phyloP scores from a whole-genome alignment of 2,797 vertebrate species.

The Champsocephalus esox region DNA sequence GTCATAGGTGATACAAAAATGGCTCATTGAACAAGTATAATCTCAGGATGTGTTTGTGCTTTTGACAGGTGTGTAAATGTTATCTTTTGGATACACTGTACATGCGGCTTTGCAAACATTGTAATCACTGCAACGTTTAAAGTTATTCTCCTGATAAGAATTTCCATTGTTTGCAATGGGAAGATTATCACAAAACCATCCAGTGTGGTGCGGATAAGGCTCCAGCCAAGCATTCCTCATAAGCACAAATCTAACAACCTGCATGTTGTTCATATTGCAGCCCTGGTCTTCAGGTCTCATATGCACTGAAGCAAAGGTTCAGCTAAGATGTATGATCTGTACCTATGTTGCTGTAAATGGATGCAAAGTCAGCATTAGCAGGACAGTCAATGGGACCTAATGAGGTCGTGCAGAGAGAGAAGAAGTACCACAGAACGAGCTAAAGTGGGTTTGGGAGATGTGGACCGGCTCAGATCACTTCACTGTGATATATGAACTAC shows the following conservation, averaged over 20 bases:
- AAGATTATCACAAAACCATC: conserved; percentile 69
- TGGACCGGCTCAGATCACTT: conserved; percentile 77
- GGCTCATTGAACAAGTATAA: conserved; percentile 40
- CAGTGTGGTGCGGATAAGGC: conserved; percentile 67
- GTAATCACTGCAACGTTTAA: conserved; percentile 86
- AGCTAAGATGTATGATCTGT: conserved; percentile 20
- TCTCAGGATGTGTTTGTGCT: conserved; percentile 59
- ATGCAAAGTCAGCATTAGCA: conserved; percentile 48
- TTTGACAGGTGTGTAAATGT: conserved; percentile 65
- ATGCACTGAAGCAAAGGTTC: conserved; percentile 15
- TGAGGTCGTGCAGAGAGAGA: conserved; percentile 48
- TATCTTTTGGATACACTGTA: conserved; percentile 68
- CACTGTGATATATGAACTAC: conserved; percentile 84
- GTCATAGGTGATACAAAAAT: conserved; percentile 54
- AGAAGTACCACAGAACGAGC: conserved; percentile 55
- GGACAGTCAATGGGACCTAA: conserved; percentile 40
- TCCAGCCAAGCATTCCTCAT: conserved; percentile 47
- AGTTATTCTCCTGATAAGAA: conserved; percentile 77
- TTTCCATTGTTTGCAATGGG: conserved; percentile 70
- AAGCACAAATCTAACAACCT: conserved; percentile 1
- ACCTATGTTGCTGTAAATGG: conserved; percentile 24
- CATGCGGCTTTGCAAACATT: conserved; percentile 82
- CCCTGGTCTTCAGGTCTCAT: not conserved
- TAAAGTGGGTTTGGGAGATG: conserved; percentile 64
- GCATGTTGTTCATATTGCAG: not conserved